Percentiles rank a stretch among this genome's conserved stretches.
Conservation (phyloP, 2,888 invertebrate genomes). For the Lepidocyrtinus sp. region DNA sequence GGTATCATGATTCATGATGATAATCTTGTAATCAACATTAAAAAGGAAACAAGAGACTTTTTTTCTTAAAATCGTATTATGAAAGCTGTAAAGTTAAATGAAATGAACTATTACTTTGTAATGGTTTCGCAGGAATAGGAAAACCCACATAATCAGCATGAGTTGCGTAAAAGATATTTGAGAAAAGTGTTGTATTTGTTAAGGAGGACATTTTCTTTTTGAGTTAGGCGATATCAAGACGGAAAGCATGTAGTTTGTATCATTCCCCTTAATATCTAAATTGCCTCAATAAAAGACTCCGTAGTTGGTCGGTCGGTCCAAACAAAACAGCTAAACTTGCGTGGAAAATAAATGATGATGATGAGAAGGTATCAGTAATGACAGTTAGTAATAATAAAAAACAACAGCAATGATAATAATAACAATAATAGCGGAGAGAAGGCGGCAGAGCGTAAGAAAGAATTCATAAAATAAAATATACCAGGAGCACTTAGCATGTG, state of each 20-base stretch:
- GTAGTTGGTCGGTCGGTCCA: slow-evolving; percentile 10
- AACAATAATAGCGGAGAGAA: neutral
- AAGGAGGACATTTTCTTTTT: slow-evolving; percentile 1
- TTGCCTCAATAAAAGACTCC: slow-evolving; percentile 8
- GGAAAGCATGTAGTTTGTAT: neutral
- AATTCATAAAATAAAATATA: neutral
- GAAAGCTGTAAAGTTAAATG: slow-evolving; percentile 15
- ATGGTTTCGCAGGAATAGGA: neutral
- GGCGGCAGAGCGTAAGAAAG: slow-evolving; percentile 3
- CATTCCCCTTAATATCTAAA: slow-evolving; percentile 12
- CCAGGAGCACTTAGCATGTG: slow-evolving; percentile 39
- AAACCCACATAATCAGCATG: slow-evolving; percentile 1
- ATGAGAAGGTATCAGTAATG: slow-evolving; percentile 10
- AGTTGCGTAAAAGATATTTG: slow-evolving; percentile 5
- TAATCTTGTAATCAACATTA: slow-evolving; percentile 20
- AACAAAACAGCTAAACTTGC: neutral
- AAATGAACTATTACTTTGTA: slow-evolving; percentile 11
- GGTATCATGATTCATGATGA: neutral
- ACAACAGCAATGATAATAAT: slow-evolving; percentile 10
- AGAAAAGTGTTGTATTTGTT: neutral
- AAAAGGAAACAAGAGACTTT: neutral
- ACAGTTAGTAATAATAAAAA: slow-evolving; percentile 14
- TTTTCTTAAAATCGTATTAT: no score
- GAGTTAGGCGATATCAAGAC: no score
- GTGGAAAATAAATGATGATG: neutral